Conservation (phyloP, 2,797 vertebrate species). For the Nannoperca australis region DNA sequence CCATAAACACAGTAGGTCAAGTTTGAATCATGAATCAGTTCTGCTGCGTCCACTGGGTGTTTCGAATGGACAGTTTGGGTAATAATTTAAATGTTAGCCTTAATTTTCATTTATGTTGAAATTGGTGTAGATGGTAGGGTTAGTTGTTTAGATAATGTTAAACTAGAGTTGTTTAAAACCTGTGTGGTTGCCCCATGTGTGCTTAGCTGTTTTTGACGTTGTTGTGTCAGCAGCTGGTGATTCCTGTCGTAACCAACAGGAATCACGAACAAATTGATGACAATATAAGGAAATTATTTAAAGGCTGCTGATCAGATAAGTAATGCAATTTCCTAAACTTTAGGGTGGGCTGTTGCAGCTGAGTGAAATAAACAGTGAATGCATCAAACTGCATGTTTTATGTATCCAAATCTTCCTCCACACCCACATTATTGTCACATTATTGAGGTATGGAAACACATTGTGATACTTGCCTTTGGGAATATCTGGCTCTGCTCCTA, state of each 20-base stretch:
- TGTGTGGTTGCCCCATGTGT: not conserved
- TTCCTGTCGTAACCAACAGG: not conserved
- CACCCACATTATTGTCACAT: slow-evolving; percentile 12
- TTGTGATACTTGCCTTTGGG: not conserved
- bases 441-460: not conserved
- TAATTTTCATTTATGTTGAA: not conserved
- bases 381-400: not conserved
- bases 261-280: not conserved
- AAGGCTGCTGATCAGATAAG: not conserved
- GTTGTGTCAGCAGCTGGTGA: slow-evolving; percentile 1
- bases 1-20: not conserved
- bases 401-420: not conserved
- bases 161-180: not conserved
- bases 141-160: not conserved
- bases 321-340: not conserved
- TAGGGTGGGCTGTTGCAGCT: not conserved
- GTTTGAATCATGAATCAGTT: not conserved
- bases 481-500: not conserved
- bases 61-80: not conserved
- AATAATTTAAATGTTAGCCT: not conserved
- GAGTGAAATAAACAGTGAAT: slow-evolving; percentile 9
- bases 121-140: not conserved
- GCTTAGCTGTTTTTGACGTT: not conserved
- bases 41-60: not conserved
- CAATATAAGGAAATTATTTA: not conserved